A percentile compares a stretch with the other conserved stretches of the same genome.
phyloP scores from a whole-genome alignment of 2,888 invertebrate genomes.

The Perizoma flavofasciatum region DNA sequence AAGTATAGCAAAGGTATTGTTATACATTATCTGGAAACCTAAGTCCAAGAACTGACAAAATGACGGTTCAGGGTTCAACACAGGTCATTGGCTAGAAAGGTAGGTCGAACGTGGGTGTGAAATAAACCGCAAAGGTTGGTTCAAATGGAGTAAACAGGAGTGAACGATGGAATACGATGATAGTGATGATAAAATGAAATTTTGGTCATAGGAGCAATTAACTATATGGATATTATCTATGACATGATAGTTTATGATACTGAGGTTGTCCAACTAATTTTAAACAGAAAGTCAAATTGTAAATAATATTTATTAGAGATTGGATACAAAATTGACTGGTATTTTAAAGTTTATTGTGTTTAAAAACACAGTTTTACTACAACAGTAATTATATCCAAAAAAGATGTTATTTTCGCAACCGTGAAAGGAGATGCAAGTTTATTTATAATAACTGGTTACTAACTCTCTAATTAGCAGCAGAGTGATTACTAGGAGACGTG shows the following conservation, averaged over 20 bases:
- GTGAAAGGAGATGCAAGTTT: conserved; percentile 26
- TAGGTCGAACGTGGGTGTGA: conserved; percentile 28
- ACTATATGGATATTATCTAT: too few relatives aligned
- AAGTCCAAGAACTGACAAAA: conserved; percentile 15
- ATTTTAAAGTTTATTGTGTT: not conserved
- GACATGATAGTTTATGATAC: too few relatives aligned
- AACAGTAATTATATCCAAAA: conserved; percentile 12
- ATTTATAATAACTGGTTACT: conserved; percentile 26
- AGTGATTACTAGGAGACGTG: conserved; percentile 36
- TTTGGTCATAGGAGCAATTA: too few relatives aligned
- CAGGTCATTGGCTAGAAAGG: conserved; percentile 25
- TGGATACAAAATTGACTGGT: not conserved
- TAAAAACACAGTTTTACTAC: not conserved
- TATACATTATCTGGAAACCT: not conserved
- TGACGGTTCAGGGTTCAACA: conserved; percentile 19
- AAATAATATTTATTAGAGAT: not conserved
- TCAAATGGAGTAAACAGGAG: conserved; percentile 3
- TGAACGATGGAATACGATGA: conserved; percentile 7
- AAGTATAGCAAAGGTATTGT: too few relatives aligned
- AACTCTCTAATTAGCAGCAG: conserved; percentile 26
- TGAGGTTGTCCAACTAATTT: too few relatives aligned
- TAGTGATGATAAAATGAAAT: not conserved
- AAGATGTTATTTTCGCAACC: conserved; percentile 13
- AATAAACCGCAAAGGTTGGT: conserved; percentile 15
- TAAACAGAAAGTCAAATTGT: too few relatives aligned